Percentiles rank a stretch among this genome's conserved stretches.
Evolutionary conservation across 2,113 vertebrate species (phyloP).

Genomic region (Cyanoliseus patagonus): DNA sequence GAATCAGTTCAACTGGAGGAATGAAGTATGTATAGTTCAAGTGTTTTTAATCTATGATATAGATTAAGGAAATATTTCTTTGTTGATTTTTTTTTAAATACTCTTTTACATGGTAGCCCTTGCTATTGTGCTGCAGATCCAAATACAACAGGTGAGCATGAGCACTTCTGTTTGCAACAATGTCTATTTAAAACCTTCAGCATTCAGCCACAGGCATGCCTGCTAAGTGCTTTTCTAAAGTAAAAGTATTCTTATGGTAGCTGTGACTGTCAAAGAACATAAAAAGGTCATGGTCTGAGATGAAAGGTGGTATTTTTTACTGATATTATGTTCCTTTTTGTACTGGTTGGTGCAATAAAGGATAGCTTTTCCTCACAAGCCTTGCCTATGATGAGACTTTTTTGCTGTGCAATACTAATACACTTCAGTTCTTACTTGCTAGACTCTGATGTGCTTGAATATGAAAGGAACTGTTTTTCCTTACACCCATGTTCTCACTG

Average conservation of each 20-base stretch:
- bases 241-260: not conserved
- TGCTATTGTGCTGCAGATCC: not conserved
- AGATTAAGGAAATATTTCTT: not conserved
- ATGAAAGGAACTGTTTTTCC: not conserved
- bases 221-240: not conserved
- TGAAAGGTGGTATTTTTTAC: not conserved
- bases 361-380: not conserved
- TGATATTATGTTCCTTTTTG: not conserved
- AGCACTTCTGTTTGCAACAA: not conserved
- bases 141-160: not conserved
- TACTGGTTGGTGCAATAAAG: not conserved
- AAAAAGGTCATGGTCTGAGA: not conserved
- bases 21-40: not conserved
- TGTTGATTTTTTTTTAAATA: not conserved
- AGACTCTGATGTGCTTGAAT: not conserved
- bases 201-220: not conserved
- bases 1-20: too few relatives aligned
- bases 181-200: not conserved
- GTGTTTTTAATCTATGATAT: not conserved
- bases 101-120: not conserved
- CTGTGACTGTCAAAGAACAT: not conserved
- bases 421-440: not conserved
- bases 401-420: not conserved
- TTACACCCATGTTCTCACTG: not conserved
- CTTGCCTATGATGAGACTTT: not conserved